A percentile compares a stretch with the other conserved stretches of the same genome.
Evolutionary conservation across 1,140 invertebrate genomes (phyloP).

Genomic region (Halyomorpha halys): DNA sequence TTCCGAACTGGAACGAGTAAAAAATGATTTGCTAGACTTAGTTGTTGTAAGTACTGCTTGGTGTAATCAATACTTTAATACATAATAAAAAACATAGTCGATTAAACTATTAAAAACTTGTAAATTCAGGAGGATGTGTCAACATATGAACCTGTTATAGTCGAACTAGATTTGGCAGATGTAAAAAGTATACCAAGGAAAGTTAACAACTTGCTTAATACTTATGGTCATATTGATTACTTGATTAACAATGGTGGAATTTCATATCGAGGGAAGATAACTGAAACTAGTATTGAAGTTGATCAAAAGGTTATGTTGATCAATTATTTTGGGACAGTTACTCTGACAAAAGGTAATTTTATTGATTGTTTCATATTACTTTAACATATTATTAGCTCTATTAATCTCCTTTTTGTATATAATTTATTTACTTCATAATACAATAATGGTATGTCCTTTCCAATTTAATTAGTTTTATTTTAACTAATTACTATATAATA

Average conservation of each 20-base stretch:
- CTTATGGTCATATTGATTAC: constrained; percentile 72
- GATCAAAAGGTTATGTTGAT: constrained; percentile 82
- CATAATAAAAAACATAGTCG: too few species aligned
- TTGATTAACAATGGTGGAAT: constrained; percentile 89
- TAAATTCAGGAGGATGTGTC: neutral
- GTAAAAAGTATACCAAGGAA: constrained; percentile 50
- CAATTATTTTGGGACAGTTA: constrained; percentile 89
- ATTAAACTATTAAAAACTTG: neutral
- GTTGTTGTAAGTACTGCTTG: constrained; percentile 35
- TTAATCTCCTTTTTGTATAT: too few species aligned
- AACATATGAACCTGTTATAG: constrained; percentile 34
- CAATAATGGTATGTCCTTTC: too few species aligned
- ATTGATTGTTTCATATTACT: neutral
- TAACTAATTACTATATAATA: too few species aligned
- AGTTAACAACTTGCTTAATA: constrained; percentile 51
- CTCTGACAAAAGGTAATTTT: constrained; percentile 59
- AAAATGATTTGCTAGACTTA: constrained; percentile 47
- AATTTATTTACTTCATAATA: too few species aligned
- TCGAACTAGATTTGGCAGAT: constrained; percentile 68
- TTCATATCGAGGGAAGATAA: constrained; percentile 65
- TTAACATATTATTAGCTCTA: too few species aligned
- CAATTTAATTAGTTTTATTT: too few species aligned
- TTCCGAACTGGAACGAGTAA: constrained; percentile 68
- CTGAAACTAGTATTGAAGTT: constrained; percentile 70
- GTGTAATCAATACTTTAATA: neutral